These are phyloP conservation scores for Todiramphus chloris DNA, from an alignment of 2,113 vertebrate species.

Conservation along the genomic window DNA sequence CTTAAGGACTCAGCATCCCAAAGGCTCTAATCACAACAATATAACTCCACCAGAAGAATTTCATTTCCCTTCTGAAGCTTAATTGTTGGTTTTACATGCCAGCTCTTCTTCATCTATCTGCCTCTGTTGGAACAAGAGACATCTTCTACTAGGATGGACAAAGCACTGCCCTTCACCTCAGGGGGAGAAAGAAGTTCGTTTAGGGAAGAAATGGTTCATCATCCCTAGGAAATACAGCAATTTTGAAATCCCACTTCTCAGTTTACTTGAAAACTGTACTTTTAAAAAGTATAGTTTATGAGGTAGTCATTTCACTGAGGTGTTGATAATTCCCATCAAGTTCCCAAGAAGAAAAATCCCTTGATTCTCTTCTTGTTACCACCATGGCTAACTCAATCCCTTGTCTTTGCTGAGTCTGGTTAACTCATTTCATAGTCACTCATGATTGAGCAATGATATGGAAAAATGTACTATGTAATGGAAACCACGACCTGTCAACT, in stretches of 20 bases:
- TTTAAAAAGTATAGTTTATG: background rate
- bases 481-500: conserved; percentile 37
- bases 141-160: background rate
- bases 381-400: background rate
- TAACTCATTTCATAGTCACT: conserved; percentile 11
- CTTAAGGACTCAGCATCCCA: background rate
- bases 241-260: background rate
- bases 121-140: background rate
- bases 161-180: background rate
- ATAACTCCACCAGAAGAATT: background rate
- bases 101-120: background rate
- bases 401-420: background rate
- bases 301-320: background rate
- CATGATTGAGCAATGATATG: background rate
- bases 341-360: background rate
- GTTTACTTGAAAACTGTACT: background rate
- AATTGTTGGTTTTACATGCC: background rate
- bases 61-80: background rate
- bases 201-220: background rate
- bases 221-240: background rate
- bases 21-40: background rate
- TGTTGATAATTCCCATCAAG: background rate
- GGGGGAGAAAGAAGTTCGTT: background rate
- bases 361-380: background rate
- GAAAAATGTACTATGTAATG: conserved; percentile 46